Evolutionary conservation across 2,888 invertebrate genomes (phyloP).

Genomic region (Synergus itoensis): DNA sequence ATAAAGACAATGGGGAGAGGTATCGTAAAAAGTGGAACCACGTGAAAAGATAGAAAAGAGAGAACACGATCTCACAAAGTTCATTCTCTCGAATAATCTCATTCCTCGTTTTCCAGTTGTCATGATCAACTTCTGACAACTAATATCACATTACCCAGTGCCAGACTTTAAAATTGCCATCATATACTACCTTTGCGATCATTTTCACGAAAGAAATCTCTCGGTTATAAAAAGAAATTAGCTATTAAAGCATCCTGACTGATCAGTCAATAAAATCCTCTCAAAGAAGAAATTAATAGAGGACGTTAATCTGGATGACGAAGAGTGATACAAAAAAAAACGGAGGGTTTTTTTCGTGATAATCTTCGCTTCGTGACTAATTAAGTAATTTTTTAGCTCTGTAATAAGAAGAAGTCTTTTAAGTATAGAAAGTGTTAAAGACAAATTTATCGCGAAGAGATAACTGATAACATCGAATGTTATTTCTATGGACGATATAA

Average conservation of each 20-base stretch:
- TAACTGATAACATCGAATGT: slow-evolving; percentile 56
- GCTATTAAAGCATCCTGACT: slow-evolving; percentile 19
- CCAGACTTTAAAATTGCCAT: slow-evolving; percentile 20
- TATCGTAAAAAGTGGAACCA: not conserved
- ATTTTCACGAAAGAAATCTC: not conserved
- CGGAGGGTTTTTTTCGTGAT: not conserved
- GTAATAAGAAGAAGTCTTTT: slow-evolving; percentile 26
- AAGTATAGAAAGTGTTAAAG: slow-evolving; percentile 19
- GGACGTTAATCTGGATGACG: not conserved
- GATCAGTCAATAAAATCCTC: slow-evolving; percentile 36
- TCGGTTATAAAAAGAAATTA: not conserved
- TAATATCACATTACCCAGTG: slow-evolving; percentile 14
- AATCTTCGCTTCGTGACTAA: slow-evolving; percentile 16
- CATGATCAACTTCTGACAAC: slow-evolving; percentile 16
- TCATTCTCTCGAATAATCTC: slow-evolving; percentile 32
- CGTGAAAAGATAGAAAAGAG: not conserved
- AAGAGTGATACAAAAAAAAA: not conserved
- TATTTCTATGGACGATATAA: slow-evolving; percentile 56
- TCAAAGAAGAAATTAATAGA: not conserved
- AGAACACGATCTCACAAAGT: not conserved
- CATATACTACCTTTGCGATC: not conserved
- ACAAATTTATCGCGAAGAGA: slow-evolving; percentile 9
- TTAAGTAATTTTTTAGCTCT: slow-evolving; percentile 32
- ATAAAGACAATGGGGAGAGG: not conserved
- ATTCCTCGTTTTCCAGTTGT: slow-evolving; percentile 16